These are phyloP conservation scores for Ophion obscuratus DNA, from an alignment of 2,888 invertebrate species.

Conservation along the genomic window DNA sequence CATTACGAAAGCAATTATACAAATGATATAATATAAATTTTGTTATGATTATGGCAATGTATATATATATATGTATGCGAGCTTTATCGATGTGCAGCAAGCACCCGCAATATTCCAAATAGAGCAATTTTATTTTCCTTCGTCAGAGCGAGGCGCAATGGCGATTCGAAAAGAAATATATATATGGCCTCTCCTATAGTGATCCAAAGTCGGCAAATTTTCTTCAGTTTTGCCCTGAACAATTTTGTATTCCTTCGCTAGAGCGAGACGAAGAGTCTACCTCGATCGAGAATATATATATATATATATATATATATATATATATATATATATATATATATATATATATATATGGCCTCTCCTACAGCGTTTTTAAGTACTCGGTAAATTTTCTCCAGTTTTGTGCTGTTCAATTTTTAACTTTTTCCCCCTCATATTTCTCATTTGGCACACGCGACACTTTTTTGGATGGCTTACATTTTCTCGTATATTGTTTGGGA, in stretches of 20 bases:
- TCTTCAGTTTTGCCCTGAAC: no score
- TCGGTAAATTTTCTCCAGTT: background rate
- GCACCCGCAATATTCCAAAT: no score
- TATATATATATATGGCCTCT: background rate
- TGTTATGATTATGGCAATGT: background rate
- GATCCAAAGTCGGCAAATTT: no score
- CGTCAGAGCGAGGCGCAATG: no score
- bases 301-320: background rate
- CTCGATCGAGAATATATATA: background rate
- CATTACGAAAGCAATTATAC: background rate
- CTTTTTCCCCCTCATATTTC: background rate
- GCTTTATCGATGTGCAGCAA: background rate
- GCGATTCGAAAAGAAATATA: background rate
- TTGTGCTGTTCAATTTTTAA: background rate
- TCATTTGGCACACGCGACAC: slow-evolving; percentile 60
- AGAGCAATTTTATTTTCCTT: no score
- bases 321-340: background rate
- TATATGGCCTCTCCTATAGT: background rate
- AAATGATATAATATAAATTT: background rate
- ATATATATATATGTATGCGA: background rate
- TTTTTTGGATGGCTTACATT: slow-evolving; percentile 45
- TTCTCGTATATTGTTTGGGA: background rate
- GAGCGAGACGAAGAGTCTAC: background rate
- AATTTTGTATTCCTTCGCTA: background rate
- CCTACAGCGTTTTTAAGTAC: background rate